phyloP scores from a whole-genome alignment of 2,888 invertebrate genomes.

The Pristionchus mayeri region DNA sequence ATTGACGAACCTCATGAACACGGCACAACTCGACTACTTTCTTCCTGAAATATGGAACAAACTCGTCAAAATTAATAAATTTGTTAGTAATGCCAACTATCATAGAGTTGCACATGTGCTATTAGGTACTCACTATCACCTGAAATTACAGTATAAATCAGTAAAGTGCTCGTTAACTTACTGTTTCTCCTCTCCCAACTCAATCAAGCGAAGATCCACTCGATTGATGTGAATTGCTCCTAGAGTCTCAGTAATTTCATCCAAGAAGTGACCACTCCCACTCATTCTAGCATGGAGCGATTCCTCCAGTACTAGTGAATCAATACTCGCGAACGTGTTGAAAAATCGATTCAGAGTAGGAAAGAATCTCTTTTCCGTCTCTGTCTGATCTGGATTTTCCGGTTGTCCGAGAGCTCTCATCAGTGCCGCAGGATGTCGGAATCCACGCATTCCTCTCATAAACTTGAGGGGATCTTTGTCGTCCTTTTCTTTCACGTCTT shows the following conservation, averaged over 20 bases:
- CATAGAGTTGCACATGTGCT: too few relatives aligned
- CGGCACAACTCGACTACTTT: not conserved
- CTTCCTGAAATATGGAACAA: not conserved
- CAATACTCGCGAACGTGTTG: not conserved
- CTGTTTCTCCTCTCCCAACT: not conserved
- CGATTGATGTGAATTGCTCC: not conserved
- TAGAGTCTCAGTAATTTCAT: not conserved
- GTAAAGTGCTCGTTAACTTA: not conserved
- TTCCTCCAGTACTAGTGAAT: not conserved
- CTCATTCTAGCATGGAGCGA: not conserved
- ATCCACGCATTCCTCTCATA: too few relatives aligned
- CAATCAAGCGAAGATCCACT: not conserved
- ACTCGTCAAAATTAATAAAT: too few relatives aligned
- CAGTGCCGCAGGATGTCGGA: too few relatives aligned
- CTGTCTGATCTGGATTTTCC: too few relatives aligned
- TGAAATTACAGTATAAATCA: too few relatives aligned
- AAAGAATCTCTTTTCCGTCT: not conserved
- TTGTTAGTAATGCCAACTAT: too few relatives aligned
- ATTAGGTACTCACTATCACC: too few relatives aligned
- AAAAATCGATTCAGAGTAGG: not conserved
- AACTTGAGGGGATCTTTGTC: too few relatives aligned
- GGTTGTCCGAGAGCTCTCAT: too few relatives aligned
- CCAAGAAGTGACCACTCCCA: not conserved
- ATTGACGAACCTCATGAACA: not conserved
- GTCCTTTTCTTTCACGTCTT: too few relatives aligned